Evolutionary conservation across 2,113 vertebrate species (phyloP).

Genomic region (Tiliqua scincoides): DNA sequence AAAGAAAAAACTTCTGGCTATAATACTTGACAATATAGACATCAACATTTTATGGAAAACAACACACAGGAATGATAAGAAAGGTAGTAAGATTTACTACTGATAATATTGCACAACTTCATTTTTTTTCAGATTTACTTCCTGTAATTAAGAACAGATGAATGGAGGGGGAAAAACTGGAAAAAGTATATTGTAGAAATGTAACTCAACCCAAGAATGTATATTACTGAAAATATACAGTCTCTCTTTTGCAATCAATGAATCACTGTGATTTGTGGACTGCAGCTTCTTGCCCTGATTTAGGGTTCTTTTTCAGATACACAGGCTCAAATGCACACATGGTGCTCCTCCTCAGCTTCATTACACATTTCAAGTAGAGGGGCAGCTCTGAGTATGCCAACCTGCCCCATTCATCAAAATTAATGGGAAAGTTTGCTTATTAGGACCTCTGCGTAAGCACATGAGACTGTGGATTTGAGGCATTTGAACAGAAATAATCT

Average conservation of each 20-base stretch:
- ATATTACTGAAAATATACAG: conserved; percentile 49
- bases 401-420: neutral
- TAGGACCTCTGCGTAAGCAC: neutral
- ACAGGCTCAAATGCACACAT: neutral
- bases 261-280: neutral
- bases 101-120: conserved; percentile 80
- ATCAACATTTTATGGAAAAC: conserved; percentile 34
- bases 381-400: neutral
- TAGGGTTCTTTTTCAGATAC: neutral
- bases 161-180: conserved; percentile 63
- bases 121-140: conserved; percentile 70
- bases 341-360: neutral
- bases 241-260: conserved; percentile 16
- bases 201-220: conserved; percentile 54
- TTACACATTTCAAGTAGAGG: neutral
- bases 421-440: neutral
- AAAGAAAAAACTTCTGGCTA: conserved; percentile 63
- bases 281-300: neutral
- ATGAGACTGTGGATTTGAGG: neutral
- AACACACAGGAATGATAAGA: conserved; percentile 69
- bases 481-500: conserved; percentile 42
- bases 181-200: conserved; percentile 59
- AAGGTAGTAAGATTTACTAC: conserved; percentile 58
- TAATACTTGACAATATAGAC: conserved; percentile 66
- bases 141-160: conserved; percentile 64